Percentiles rank a stretch among this genome's conserved stretches.
Evolutionary conservation across 2,797 vertebrate genomes (phyloP).

Genomic region (Tragelaphus oryx): DNA sequence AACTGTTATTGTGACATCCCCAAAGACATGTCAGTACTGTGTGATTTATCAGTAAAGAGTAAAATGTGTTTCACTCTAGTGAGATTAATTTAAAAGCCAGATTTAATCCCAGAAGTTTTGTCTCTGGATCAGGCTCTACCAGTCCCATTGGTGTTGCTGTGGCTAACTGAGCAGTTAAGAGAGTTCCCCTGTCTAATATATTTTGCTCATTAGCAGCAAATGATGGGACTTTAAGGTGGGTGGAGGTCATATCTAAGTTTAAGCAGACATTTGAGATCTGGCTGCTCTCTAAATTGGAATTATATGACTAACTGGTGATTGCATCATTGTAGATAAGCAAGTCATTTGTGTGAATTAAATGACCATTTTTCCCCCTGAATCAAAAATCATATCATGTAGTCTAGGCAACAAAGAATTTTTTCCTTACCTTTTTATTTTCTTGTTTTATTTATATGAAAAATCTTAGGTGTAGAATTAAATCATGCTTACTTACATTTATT

Average conservation of each 20-base stretch:
- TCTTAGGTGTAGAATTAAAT: not conserved
- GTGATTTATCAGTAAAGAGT: not conserved
- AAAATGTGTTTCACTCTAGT: not conserved
- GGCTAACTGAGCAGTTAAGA: not conserved
- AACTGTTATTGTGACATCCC: not conserved
- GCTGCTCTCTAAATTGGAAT: not conserved
- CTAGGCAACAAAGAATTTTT: slow-evolving; percentile 17
- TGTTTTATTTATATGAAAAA: slow-evolving; percentile 29
- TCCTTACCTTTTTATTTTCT: not conserved
- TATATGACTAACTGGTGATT: not conserved
- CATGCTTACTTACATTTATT: slow-evolving; percentile 25
- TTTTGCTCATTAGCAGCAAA: not conserved
- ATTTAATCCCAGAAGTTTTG: not conserved
- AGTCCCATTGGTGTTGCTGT: not conserved
- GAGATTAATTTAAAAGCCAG: slow-evolving; percentile 31
- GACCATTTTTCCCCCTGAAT: not conserved
- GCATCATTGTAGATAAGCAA: slow-evolving; percentile 10
- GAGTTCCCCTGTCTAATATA: not conserved
- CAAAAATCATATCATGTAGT: slow-evolving; percentile 27
- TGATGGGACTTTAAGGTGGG: not conserved
- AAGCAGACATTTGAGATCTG: not conserved
- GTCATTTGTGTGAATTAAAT: slow-evolving; percentile 46
- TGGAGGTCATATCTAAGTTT: slow-evolving; percentile 10
- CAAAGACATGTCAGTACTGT: not conserved
- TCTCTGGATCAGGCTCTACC: not conserved